Conservation (phyloP, 2,797 vertebrate species). For the Peromyscus melanophrys region DNA sequence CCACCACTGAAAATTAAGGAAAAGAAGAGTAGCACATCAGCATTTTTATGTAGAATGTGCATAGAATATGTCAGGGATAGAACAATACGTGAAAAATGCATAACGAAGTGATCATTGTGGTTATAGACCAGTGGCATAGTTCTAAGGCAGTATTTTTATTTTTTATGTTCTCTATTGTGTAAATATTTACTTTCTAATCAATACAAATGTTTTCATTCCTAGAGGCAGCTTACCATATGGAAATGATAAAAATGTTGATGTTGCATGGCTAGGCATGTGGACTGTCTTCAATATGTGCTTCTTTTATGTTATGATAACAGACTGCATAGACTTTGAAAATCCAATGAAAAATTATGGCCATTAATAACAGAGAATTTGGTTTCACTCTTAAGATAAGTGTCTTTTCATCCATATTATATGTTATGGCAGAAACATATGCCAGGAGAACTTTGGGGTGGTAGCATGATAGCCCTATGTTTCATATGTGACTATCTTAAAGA, state of each 20-base stretch:
- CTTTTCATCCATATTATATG: neutral
- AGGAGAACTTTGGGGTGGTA: neutral
- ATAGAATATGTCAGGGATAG: neutral
- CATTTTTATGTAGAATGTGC: constrained; percentile 27
- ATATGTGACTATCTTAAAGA: constrained; percentile 26
- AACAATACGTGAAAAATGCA: constrained; percentile 22
- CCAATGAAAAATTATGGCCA: constrained; percentile 44
- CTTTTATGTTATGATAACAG: constrained; percentile 56
- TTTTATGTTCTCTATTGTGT: constrained; percentile 19
- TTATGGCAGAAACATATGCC: neutral
- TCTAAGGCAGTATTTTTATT: constrained; percentile 43
- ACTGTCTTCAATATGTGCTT: constrained; percentile 38
- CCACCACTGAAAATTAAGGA: neutral
- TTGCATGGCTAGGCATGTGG: neutral
- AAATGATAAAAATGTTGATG: constrained; percentile 63
- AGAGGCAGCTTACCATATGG: constrained; percentile 18
- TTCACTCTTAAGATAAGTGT: neutral
- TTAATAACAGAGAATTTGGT: constrained; percentile 40
- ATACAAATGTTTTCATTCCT: constrained; percentile 51
- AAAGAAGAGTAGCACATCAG: neutral
- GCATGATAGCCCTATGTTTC: constrained; percentile 21
- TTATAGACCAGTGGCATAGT: neutral
- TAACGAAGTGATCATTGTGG: neutral
- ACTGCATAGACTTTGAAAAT: constrained; percentile 44
- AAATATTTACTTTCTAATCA: constrained; percentile 74